Evolutionary conservation across 1,140 invertebrate genomes (phyloP), one percentile per base, ranked within the genome.

Genomic region (Lineus longissimus): DNA sequence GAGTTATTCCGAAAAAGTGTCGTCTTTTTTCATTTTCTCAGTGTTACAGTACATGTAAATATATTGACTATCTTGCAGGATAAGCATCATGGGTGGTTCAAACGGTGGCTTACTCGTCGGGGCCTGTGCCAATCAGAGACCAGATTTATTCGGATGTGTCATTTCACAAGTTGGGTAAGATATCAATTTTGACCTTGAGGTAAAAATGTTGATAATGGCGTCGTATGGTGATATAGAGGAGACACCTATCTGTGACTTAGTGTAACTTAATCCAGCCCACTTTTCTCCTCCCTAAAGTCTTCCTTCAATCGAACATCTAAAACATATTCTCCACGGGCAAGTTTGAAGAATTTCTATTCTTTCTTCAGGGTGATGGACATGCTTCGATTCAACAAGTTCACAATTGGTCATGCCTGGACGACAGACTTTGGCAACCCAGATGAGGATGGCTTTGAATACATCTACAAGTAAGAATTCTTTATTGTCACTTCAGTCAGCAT

Each of bases 371-470:
- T 99, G 0, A 86, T 98, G 82, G 97, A 99, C 82, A 95, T 98
- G 93, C 81, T 98, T 47, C 86, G 95, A 43, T 99, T 94, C 83
- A 94, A 98, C 82, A 97, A 97, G 82, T 99, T 98, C 78, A 99
- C 96, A 0, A 95, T 98, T 77, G 97, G 96, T 0, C 90, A 93
- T 81, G 92, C 93, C 30, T 99, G 97, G 97, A 89, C 89, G 33
- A 92, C 93, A 0, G 97, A 99, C 83, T 99, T 91, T 84, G 97
- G 97, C 17, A 91, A 88, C 81, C 89, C 94, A 1, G 93, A 96
- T 68, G 88, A 94, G 67, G 88, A 93, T 45, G 89, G 97, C 67
- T 98, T 98, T 76, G 84, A 92, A 22, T 92, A 91, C 83, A 80
- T 98, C 11, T 85, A 89, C 29, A 94, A 94, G 82, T 96, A 76